A percentile compares a stretch with the other conserved stretches of the same genome.
Conservation (phyloP, 2,113 vertebrate species). For the Penelope pileata region DNA sequence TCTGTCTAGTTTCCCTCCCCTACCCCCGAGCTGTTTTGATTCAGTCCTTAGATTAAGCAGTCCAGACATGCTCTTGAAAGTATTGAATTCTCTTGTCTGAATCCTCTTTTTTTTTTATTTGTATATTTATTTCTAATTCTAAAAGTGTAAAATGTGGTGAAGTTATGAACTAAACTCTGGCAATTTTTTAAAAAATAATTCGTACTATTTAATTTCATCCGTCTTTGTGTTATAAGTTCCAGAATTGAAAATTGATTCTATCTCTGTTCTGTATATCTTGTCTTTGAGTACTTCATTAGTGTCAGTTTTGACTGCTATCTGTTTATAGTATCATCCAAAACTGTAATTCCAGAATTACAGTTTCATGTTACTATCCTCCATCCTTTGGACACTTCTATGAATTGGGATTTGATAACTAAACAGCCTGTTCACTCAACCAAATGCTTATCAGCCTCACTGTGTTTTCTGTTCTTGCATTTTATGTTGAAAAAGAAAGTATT, state of each 20-base stretch:
- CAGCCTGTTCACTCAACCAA: neutral
- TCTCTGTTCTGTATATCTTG: neutral
- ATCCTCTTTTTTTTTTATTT: neutral
- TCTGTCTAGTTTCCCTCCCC: neutral
- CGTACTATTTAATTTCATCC: neutral
- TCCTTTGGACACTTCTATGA: neutral
- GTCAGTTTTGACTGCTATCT: neutral
- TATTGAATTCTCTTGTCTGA: neutral
- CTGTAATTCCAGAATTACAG: neutral
- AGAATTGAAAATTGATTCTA: neutral
- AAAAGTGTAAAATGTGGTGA: neutral
- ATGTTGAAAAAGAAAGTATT: neutral
- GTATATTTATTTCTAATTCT: neutral
- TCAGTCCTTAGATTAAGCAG: neutral
- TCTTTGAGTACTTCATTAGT: neutral
- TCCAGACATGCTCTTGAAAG: neutral
- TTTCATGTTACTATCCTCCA: neutral
- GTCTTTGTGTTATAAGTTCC: neutral
- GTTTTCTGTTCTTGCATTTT: neutral
- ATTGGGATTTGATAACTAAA: neutral
- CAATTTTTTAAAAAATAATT: neutral
- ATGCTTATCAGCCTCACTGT: neutral
- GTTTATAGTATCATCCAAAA: neutral
- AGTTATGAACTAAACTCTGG: neutral
- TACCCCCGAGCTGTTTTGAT: neutral